Conservation (phyloP, 92 coral and sea anemone species). For the Desmophyllum pertusum region DNA sequence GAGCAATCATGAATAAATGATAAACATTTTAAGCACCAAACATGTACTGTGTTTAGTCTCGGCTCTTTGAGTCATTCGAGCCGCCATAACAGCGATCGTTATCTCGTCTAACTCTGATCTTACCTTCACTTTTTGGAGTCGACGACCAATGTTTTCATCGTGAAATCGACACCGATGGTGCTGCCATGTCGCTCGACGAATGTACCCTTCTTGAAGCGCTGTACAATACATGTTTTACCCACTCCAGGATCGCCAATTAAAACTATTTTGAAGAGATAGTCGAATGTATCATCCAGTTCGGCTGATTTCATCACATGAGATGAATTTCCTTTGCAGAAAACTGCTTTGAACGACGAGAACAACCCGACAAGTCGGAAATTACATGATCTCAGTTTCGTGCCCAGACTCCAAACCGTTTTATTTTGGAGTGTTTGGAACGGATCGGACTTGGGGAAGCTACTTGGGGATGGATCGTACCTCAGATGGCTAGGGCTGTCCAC, state of each 20-base stretch:
- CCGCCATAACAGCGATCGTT: not conserved
- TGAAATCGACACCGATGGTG: conserved; percentile 89
- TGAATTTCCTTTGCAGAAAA: not conserved
- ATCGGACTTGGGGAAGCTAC: not conserved
- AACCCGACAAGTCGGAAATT: not conserved
- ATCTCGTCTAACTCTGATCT: not conserved
- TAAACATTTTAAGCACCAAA: not conserved
- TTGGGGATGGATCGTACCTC: no score
- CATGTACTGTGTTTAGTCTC: not conserved
- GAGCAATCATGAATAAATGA: not conserved
- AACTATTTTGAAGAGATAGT: conserved; percentile 88
- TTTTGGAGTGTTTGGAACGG: no score
- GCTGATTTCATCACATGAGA: conserved; percentile 66
- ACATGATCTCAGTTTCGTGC: not conserved
- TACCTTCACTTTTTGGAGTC: conserved; percentile 83
- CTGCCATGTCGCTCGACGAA: conserved; percentile 86
- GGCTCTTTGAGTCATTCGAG: not conserved
- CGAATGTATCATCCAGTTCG: conserved; percentile 68
- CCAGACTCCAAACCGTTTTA: not conserved
- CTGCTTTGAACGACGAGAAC: not conserved
- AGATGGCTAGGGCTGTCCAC: no score
- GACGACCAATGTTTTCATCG: conserved; percentile 80
- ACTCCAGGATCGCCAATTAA: conserved; percentile 94
- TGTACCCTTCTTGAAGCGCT: conserved; percentile 81
- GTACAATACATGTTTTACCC: conserved; percentile 91